These are phyloP conservation scores for Tonatia bakeri DNA, from an alignment of 2,113 vertebrate genomes.

Conservation along the genomic window DNA sequence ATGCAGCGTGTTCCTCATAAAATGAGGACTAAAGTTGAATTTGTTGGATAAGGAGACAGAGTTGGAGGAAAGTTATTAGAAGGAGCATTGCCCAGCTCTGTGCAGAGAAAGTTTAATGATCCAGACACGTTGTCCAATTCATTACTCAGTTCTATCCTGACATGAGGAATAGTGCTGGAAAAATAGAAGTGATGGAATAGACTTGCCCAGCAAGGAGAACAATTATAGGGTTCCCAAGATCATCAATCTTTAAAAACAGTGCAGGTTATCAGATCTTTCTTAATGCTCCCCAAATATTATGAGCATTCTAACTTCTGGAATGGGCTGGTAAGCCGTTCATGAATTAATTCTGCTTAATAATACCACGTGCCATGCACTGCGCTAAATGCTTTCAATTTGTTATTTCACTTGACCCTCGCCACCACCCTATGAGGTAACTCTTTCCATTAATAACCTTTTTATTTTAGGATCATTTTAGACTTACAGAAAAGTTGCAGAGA, in stretches of 20 bases:
- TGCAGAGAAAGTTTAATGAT: constrained; percentile 36
- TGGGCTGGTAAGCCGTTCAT: not conserved
- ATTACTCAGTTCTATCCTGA: not conserved
- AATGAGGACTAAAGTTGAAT: not conserved
- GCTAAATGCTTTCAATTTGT: not conserved
- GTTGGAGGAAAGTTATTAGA: constrained; percentile 33
- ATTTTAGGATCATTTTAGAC: not conserved
- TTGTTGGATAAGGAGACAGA: not conserved
- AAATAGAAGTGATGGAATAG: not conserved
- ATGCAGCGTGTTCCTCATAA: not conserved
- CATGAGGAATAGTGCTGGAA: not conserved
- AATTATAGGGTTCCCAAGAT: not conserved
- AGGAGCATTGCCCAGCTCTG: constrained; percentile 20
- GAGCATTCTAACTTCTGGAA: not conserved
- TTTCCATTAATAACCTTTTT: not conserved
- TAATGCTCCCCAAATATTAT: not conserved
- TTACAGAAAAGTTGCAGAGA: not conserved
- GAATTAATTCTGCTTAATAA: not conserved
- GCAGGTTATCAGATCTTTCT: not conserved
- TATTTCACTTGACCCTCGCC: not conserved
- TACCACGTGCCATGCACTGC: not conserved
- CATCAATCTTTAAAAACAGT: not conserved
- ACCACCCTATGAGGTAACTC: not conserved
- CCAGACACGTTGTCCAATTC: not conserved
- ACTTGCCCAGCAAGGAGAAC: not conserved